Percentiles rank a stretch among this genome's conserved stretches.
These are phyloP conservation scores for Arothron firmamentum DNA, from an alignment of 2,113 vertebrate genomes.

Conservation along the genomic window DNA sequence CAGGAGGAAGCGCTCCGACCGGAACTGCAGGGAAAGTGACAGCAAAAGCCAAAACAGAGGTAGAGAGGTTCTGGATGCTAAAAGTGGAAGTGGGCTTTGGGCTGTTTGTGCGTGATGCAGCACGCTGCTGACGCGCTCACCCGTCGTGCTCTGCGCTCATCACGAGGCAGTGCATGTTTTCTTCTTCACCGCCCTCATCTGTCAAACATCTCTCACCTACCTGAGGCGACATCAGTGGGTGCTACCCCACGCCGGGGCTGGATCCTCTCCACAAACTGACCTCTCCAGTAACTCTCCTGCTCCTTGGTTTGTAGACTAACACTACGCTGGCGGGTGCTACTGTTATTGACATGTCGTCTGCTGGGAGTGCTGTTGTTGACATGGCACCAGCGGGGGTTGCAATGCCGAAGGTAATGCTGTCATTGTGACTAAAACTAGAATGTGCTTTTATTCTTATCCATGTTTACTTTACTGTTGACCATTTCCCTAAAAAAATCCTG, in stretches of 20 bases:
- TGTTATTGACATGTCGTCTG: constrained; percentile 55
- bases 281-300: constrained; percentile 32
- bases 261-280: constrained; percentile 9
- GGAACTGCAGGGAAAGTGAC: constrained; percentile 37
- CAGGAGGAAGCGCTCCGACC: constrained; percentile 37
- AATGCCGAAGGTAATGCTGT: constrained; percentile 37
- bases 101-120: constrained; percentile 23
- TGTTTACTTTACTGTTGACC: constrained; percentile 14
- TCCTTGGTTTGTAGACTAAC: constrained; percentile 62
- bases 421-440: background rate
- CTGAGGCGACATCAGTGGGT: background rate
- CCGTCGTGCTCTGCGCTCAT: constrained; percentile 8
- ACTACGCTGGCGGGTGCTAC: constrained; percentile 19
- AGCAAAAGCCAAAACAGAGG: constrained; percentile 55
- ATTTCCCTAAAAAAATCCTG: background rate
- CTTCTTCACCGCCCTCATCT: constrained; percentile 16
- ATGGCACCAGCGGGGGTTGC: constrained; percentile 26
- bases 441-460: background rate
- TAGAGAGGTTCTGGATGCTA: constrained; percentile 39
- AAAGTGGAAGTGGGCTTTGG: constrained; percentile 21
- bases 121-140: constrained; percentile 10
- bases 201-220: too few species aligned
- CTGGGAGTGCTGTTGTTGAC: constrained; percentile 45
- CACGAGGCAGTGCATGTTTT: background rate
- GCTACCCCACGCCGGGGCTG: constrained; percentile 12